These are phyloP conservation scores for Siphlonurus alternatus DNA, from an alignment of 2,888 invertebrate genomes.

Conservation along the genomic window DNA sequence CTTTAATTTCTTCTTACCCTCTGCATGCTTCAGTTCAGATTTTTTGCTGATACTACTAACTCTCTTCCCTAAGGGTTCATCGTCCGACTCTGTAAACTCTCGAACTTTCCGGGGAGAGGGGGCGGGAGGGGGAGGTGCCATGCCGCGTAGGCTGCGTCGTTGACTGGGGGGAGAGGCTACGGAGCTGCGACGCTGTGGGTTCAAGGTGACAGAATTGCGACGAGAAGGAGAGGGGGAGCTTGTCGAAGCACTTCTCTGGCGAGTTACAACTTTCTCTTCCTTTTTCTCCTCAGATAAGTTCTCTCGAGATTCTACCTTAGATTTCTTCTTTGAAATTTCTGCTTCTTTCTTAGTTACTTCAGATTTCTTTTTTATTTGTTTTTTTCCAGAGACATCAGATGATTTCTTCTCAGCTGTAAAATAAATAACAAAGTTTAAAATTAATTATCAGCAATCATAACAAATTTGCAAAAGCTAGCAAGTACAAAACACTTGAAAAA, in stretches of 20 bases:
- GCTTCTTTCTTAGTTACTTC: background rate
- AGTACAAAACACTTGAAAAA: no score
- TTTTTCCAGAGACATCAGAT: background rate
- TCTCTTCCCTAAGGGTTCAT: background rate
- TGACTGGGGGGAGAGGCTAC: background rate
- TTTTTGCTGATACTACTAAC: background rate
- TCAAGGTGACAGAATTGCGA: background rate
- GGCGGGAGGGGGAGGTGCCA: background rate
- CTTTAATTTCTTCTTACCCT: conserved; percentile 4
- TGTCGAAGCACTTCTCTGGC: background rate
- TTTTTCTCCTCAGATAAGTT: background rate
- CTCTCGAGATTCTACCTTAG: background rate
- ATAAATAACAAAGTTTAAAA: no score
- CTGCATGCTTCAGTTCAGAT: conserved; percentile 1
- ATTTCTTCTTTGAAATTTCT: background rate
- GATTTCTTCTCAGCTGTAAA: background rate
- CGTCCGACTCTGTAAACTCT: background rate
- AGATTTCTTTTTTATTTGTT: background rate
- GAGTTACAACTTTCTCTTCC: background rate
- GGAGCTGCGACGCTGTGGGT: background rate
- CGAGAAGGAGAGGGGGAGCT: background rate
- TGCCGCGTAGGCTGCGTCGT: background rate
- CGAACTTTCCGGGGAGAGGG: background rate
- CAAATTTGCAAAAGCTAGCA: no score
- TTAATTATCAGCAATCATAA: no score